These are phyloP conservation scores for Dolichopus griseipennis DNA, from an alignment of 2,888 invertebrate species.

Conservation along the genomic window DNA sequence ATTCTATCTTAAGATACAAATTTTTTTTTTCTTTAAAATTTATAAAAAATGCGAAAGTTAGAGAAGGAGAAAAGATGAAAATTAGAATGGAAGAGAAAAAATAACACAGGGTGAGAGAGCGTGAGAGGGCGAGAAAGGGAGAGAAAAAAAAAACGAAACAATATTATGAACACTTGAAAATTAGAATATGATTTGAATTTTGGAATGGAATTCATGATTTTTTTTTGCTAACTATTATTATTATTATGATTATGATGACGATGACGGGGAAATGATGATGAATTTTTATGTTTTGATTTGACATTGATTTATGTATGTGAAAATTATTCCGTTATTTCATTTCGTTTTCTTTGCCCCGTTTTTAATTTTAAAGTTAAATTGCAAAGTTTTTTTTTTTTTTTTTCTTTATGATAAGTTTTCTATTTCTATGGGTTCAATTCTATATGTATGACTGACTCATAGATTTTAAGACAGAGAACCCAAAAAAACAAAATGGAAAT, in stretches of 20 bases:
- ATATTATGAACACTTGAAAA: neutral
- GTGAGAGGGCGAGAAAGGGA: too few relatives aligned
- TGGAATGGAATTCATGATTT: neutral
- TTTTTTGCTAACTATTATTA: neutral
- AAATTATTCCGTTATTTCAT: neutral
- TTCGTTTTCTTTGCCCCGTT: too few relatives aligned
- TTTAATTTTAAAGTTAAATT: too few relatives aligned
- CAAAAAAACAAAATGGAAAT: too few relatives aligned
- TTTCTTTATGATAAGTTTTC: too few relatives aligned
- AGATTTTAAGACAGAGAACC: too few relatives aligned
- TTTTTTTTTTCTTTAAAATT: neutral
- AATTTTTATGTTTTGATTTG: neutral
- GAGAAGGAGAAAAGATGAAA: neutral
- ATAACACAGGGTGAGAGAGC: too few relatives aligned
- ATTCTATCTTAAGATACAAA: neutral
- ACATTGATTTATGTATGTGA: slow-evolving; percentile 1
- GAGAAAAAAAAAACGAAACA: neutral
- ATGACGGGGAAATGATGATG: neutral
- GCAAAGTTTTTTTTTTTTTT: too few relatives aligned
- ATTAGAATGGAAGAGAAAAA: neutral
- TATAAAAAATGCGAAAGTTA: neutral
- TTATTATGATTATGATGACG: too few relatives aligned
- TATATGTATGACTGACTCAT: too few relatives aligned
- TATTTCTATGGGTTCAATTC: too few relatives aligned
- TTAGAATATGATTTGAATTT: neutral